Percentiles rank a stretch among this genome's conserved stretches.
Conservation (phyloP, 2,888 invertebrate species). For the Amblyjoppa proteus region DNA sequence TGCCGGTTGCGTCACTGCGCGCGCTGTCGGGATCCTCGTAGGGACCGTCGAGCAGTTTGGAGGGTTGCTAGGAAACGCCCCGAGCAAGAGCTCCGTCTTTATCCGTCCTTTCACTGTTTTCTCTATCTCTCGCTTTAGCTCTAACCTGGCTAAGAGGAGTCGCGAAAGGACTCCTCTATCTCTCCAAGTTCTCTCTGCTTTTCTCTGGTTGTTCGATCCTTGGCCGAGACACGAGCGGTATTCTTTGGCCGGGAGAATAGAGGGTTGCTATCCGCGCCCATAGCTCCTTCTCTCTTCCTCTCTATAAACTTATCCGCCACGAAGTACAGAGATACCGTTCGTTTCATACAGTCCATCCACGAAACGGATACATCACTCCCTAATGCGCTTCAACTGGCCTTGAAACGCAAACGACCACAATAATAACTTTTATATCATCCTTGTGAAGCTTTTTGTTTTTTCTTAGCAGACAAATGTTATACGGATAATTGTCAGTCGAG, state of each 20-base stretch:
- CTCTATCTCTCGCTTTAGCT: slow-evolving; percentile 20
- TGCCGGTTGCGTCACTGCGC: slow-evolving; percentile 75
- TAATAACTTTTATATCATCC: background rate
- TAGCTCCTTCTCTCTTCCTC: background rate
- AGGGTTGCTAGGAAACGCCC: slow-evolving; percentile 84
- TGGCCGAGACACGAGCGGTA: slow-evolving; percentile 45
- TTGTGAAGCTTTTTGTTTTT: background rate
- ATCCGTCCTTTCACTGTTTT: slow-evolving; percentile 29
- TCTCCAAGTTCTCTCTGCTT: slow-evolving; percentile 28
- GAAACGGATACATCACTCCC: slow-evolving; percentile 19
- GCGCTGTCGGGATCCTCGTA: slow-evolving; percentile 60
- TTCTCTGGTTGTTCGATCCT: slow-evolving; percentile 74
- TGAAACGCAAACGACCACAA: background rate
- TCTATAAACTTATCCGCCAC: slow-evolving; percentile 1
- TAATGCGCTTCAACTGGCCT: background rate
- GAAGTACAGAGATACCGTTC: background rate
- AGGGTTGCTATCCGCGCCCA: slow-evolving; percentile 6
- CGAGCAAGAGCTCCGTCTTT: slow-evolving; percentile 63
- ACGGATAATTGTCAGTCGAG: background rate
- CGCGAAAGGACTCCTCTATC: slow-evolving; percentile 45
- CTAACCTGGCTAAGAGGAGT: slow-evolving; percentile 45
- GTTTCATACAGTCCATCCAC: background rate
- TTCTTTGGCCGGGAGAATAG: slow-evolving; percentile 4
- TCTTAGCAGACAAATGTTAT: background rate
- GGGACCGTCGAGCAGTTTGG: slow-evolving; percentile 80